Conservation (phyloP, 2,797 vertebrate species). For the Gallinago nigripennis region DNA sequence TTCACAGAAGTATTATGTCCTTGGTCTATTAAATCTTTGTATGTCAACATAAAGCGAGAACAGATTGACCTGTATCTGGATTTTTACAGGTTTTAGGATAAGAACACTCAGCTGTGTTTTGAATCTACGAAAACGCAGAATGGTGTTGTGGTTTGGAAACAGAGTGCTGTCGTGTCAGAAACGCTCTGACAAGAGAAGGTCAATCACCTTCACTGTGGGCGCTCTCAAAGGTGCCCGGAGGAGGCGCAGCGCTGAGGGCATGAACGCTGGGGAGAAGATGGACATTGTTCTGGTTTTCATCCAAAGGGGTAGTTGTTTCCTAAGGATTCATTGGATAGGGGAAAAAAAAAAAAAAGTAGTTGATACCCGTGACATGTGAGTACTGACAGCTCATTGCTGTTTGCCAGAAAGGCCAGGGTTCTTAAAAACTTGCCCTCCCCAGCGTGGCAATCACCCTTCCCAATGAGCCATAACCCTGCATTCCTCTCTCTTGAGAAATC, state of each 20-base stretch:
- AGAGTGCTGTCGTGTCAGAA: not conserved
- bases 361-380: not conserved
- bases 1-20: not conserved
- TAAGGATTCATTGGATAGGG: too few species aligned
- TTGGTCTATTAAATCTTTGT: not conserved
- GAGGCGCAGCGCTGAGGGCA: not conserved
- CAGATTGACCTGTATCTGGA: rapidly evolving
- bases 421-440: not conserved
- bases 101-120: not conserved
- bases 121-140: not conserved
- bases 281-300: rapidly evolving
- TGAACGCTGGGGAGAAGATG: rapidly evolving
- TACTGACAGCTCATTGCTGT: not conserved
- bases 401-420: not conserved
- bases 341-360: too few species aligned
- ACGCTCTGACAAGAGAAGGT: not conserved
- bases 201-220: not conserved
- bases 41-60: not conserved
- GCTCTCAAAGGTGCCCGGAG: not conserved
- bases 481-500: too few species aligned
- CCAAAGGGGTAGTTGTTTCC: rapidly evolving
- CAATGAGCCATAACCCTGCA: rapidly evolving
- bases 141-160: not conserved
- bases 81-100: not conserved
- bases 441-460: not conserved